Percentiles rank a stretch among this genome's conserved stretches.
Evolutionary conservation across 2,888 invertebrate species (phyloP).

Genomic region (Galerucella nymphaeae): DNA sequence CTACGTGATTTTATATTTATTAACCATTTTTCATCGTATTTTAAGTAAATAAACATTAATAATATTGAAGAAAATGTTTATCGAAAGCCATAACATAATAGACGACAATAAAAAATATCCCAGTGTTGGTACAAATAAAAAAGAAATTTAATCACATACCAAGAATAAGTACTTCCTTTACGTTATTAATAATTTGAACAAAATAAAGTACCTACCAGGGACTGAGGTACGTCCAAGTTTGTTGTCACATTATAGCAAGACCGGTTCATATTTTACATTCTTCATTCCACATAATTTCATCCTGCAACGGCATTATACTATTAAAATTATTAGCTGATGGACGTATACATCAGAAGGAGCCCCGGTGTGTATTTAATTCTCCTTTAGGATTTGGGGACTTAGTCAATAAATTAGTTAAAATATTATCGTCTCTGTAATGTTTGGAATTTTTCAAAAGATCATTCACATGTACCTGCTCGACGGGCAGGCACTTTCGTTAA

Average conservation of each 20-base stretch:
- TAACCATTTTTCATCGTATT: too few species aligned
- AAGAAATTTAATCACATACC: too few species aligned
- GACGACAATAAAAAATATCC: not conserved
- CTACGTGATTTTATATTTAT: too few species aligned
- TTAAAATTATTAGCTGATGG: slow-evolving; percentile 46
- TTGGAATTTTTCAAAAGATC: slow-evolving; percentile 29
- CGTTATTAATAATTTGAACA: not conserved
- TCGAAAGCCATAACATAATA: not conserved
- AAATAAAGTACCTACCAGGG: not conserved
- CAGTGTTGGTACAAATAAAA: too few species aligned
- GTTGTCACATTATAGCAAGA: slow-evolving; percentile 28
- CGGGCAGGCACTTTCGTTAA: not conserved
- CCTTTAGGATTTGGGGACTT: slow-evolving; percentile 30
- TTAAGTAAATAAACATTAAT: too few species aligned
- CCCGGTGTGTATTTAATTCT: slow-evolving; percentile 45
- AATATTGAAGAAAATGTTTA: too few species aligned
- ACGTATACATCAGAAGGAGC: slow-evolving; percentile 46
- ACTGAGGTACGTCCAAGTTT: slow-evolving; percentile 4
- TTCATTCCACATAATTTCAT: slow-evolving; percentile 26
- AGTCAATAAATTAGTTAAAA: slow-evolving; percentile 38
- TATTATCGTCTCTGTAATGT: slow-evolving; percentile 36
- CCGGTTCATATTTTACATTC: slow-evolving; percentile 28
- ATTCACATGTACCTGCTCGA: slow-evolving; percentile 19
- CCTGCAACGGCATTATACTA: slow-evolving; percentile 39
- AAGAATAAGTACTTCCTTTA: not conserved